phyloP scores from a whole-genome alignment of 2,888 invertebrate genomes.

The Thereva unica region DNA sequence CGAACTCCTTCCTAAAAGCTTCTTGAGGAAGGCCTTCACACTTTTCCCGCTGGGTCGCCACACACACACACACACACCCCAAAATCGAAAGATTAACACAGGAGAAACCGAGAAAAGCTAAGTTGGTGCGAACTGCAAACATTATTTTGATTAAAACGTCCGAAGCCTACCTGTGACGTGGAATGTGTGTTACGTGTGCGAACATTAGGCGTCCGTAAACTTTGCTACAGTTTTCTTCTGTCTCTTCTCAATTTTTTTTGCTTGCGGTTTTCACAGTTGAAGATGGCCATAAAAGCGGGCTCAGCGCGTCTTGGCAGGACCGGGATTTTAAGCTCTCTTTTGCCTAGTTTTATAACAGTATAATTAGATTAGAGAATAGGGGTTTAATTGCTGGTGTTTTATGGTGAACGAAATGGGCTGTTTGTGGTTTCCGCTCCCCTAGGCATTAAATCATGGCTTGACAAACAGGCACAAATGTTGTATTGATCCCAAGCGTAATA shows the following conservation, averaged over 20 bases:
- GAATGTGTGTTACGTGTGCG: slow-evolving; percentile 26
- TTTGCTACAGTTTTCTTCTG: slow-evolving; percentile 12
- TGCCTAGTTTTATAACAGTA: slow-evolving; percentile 17
- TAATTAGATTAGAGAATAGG: slow-evolving; percentile 22
- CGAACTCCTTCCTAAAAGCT: too few relatives aligned
- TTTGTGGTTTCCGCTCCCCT: too few relatives aligned
- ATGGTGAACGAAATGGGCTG: too few relatives aligned
- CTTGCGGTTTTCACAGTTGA: not conserved
- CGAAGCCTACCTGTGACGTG: slow-evolving; percentile 21
- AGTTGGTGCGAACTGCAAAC: too few relatives aligned
- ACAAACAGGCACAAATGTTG: too few relatives aligned
- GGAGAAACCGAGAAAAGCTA: too few relatives aligned
- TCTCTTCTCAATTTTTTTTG: not conserved
- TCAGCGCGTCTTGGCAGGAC: slow-evolving; percentile 13
- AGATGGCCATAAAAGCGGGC: slow-evolving; percentile 26
- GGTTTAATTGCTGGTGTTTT: slow-evolving; percentile 14
- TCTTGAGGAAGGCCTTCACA: too few relatives aligned
- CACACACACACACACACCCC: too few relatives aligned
- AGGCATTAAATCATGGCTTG: too few relatives aligned
- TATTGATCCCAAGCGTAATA: too few relatives aligned
- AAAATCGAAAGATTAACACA: too few relatives aligned
- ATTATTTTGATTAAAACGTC: not conserved
- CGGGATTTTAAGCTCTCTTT: slow-evolving; percentile 18
- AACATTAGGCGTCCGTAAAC: slow-evolving; percentile 23
- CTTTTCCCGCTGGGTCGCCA: too few relatives aligned